These are phyloP conservation scores for Amazonetta brasiliensis DNA, from an alignment of 2,797 vertebrate genomes.

Conservation along the genomic window DNA sequence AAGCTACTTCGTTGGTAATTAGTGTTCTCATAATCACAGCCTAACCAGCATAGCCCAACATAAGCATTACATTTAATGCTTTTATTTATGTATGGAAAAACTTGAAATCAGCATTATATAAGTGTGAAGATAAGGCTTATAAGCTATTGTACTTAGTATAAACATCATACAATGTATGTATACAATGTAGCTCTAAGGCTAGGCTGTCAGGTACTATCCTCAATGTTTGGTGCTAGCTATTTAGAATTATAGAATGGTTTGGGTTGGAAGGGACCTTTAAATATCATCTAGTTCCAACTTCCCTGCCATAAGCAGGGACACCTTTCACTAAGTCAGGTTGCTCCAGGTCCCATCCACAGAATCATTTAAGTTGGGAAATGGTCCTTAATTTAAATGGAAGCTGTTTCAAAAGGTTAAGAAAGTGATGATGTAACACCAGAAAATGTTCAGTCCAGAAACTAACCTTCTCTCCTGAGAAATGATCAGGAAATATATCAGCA, in stretches of 20 bases:
- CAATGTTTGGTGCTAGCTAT: not conserved
- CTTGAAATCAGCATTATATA: not conserved
- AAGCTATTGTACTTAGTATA: not conserved
- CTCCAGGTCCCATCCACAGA: not conserved
- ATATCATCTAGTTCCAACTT: not conserved
- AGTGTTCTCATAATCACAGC: not conserved
- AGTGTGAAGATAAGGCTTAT: accelerated
- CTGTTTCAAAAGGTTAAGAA: not conserved
- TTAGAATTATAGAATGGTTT: not conserved
- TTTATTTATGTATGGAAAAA: not conserved
- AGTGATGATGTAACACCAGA: not conserved
- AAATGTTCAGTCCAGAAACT: not conserved
- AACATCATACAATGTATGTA: not conserved
- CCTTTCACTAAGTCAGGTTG: not conserved
- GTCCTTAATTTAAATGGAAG: not conserved
- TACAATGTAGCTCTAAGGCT: not conserved
- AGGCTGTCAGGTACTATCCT: not conserved
- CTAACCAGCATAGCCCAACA: not conserved
- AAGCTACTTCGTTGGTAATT: not conserved
- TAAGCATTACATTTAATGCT: not conserved
- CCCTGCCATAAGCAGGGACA: not conserved
- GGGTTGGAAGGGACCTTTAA: not conserved
- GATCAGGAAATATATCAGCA: accelerated
- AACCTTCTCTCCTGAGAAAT: not conserved
- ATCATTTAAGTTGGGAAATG: not conserved